These are phyloP conservation scores for Cantharis rufa DNA, from an alignment of 2,888 invertebrate species.

Conservation along the genomic window DNA sequence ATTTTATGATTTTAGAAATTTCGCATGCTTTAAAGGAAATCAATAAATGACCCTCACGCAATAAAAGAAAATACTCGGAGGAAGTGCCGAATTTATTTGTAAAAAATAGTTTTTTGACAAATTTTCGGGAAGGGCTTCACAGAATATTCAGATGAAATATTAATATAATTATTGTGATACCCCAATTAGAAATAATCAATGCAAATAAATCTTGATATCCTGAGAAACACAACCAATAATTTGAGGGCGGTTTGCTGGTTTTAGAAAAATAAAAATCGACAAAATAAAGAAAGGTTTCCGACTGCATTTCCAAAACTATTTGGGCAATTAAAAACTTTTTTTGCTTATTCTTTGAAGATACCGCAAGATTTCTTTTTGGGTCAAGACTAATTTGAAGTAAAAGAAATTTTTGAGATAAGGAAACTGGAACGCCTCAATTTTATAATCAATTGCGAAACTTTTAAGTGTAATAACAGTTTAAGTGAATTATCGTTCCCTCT, in stretches of 20 bases:
- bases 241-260: no score
- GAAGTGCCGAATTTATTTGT: not conserved
- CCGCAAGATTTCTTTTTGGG: not conserved
- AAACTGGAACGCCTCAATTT: not conserved
- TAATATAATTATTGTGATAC: no score
- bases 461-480: not conserved
- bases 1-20: not conserved
- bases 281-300: not conserved
- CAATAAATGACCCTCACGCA: not conserved
- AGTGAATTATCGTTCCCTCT: not conserved
- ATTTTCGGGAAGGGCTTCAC: no score
- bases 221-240: no score
- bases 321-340: not conserved
- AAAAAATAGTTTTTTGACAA: not conserved
- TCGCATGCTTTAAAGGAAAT: not conserved
- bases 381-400: not conserved
- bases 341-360: not conserved
- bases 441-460: not conserved
- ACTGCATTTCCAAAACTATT: not conserved
- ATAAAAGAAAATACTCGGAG: not conserved
- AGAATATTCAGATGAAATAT: no score
- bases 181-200: no score
- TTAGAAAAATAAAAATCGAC: not conserved
- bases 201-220: no score
- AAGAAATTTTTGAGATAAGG: not conserved